Base-by-base conservation (phyloP, 1,140 invertebrate species). In the Apis laboriosa region DNA sequence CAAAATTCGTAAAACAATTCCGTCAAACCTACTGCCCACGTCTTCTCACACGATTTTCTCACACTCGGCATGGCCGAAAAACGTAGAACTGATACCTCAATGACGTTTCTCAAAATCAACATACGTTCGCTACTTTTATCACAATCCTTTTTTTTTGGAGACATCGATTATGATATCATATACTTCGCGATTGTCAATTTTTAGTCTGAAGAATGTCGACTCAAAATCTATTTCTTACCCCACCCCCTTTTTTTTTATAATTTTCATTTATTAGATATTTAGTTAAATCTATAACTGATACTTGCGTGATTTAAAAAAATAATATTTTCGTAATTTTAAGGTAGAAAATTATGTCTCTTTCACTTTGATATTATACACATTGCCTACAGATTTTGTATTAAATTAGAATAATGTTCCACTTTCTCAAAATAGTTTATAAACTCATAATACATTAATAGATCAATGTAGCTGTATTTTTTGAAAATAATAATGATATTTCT, bases 201-300 rank as follows among this genome's bases (percentile, higher is more conserved):
- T 85, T 83, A 85, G 58, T 76, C 53, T 76, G 74, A n/a, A n/a
- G 74, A 76, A 83, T 71, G 84, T 85, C 84, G 80, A 80, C 74
- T 83, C 80, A 83, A 84, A 84, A 80, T 85, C 84, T 85, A 83
- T 77, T 64, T 61, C 74, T 66, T 43, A 77, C 85, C 64, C 82
- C 80, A 74, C 78, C 72, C 85, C 67, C 77, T 61, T 77, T 68
- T 75, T 67, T 75, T 81, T 78, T 68, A 51, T 83, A 79, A 80
- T 86, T 78, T 76, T 84, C 78, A 86, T 82, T 89, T 84, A 78
- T 79, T 85, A 77, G 28, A 71, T 75, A 51, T 85, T 77, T 86
- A 83, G 73, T 56, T 88, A 75, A 60, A 49, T 28, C 53, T 49
- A 49, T 12, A 21, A 49, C 5, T 28, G 9, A 68, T 60, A 5